Evolutionary conservation across 2,797 vertebrate species (phyloP).

Genomic region (Heliangelus exortis): DNA sequence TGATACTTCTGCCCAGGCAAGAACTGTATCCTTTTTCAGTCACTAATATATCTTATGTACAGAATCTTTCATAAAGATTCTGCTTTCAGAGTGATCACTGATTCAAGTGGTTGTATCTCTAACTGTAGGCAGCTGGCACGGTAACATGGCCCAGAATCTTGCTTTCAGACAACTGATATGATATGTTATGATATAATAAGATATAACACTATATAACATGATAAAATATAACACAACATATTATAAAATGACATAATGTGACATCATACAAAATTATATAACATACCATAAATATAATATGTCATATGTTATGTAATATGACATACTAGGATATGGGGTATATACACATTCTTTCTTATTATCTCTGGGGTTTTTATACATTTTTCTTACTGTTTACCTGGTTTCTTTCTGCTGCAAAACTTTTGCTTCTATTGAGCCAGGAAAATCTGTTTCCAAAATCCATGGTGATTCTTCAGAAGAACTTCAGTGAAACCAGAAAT

Average conservation of each 20-base stretch:
- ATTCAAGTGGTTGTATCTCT: not conserved
- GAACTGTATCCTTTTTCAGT: not conserved
- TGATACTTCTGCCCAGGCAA: not conserved
- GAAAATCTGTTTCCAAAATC: not conserved
- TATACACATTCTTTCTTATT: not conserved
- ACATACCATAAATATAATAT: too few relatives aligned
- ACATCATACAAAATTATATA: too few relatives aligned
- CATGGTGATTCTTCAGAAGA: not conserved
- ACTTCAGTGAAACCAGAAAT: not conserved
- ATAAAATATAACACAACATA: too few relatives aligned
- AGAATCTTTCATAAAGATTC: not conserved
- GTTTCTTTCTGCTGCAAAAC: not conserved
- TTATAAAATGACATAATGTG: too few relatives aligned
- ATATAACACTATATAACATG: too few relatives aligned
- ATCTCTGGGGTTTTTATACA: not conserved
- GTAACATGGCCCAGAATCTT: not conserved
- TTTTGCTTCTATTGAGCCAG: not conserved
- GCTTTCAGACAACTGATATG: not conserved
- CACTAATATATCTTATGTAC: not conserved
- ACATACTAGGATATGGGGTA: not conserved
- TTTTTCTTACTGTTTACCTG: not conserved
- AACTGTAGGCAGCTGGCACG: not conserved
- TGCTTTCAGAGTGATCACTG: not conserved
- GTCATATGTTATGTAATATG: not conserved
- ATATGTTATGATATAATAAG: not conserved